Base-by-base conservation (phyloP, 2,888 invertebrate species). In the Spodoptera exigua region DNA sequence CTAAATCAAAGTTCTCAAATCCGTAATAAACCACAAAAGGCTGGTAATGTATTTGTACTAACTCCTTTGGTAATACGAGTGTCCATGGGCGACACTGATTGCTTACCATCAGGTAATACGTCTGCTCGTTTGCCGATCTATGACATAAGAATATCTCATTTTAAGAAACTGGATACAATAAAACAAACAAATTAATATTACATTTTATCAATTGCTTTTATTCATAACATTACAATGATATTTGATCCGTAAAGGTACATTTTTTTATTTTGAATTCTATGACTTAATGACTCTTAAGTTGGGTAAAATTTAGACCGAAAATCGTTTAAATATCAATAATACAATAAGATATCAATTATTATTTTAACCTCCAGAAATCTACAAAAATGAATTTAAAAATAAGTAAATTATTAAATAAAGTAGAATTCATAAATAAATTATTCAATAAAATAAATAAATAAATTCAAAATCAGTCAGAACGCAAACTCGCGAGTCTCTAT, bases 151-250 rank as follows among this genome's bases (percentile, higher is more conserved):
- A n/a, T n/a, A n/a, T n/a, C n/a, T n/a, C 27, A 9, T 27, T 27
- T 9, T 5, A 27, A 27, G 49, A 34, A 49, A 58, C 16, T 7
- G 36, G 32, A 10, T 40, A 53, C 73, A 90, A 88, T 87, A 78
- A 89, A 88, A 92, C 88, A 76, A 83, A 83, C 76, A 79, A 64
- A 83, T 84, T 80, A 81, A 76, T 81, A 84, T 89, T 91, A 87
- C 85, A 78, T 92, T 92, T 92, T 90, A 83, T 88, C 85, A 92
- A 91, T 86, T 93, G 91, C 92, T 87, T 93, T 84, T 90, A 91
- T 90, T 91, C 58, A 86, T 90, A 92, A 92, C 89, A 86, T 90
- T 92, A 92, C 82, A 87, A 85, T 88, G 83, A 89, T 84, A 81
- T 78, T 81, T 79, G 70, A 80, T 81, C 66, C 70, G 68, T 79